Conservation (phyloP, 2,888 invertebrate species). For the Lithosia quadra region DNA sequence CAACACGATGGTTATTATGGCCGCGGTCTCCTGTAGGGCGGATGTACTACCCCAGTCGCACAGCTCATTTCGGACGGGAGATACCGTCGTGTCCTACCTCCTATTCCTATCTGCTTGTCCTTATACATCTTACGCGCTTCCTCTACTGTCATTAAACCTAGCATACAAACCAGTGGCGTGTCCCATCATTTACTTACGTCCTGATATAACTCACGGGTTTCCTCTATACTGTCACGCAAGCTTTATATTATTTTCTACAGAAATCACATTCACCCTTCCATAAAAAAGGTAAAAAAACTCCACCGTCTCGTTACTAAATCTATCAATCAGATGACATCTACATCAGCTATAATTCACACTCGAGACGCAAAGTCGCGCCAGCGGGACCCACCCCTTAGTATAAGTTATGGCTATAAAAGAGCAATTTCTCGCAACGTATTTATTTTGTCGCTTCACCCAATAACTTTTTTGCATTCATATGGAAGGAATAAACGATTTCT, state of each 20-base stretch:
- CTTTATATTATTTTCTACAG: not conserved
- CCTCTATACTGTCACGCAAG: not conserved
- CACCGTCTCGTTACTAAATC: not conserved
- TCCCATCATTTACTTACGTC: too few species aligned
- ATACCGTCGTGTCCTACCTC: too few species aligned
- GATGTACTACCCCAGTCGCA: too few species aligned
- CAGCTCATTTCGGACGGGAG: too few species aligned
- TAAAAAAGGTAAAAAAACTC: not conserved
- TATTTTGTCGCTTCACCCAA: constrained; percentile 23
- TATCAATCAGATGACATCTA: constrained; percentile 6
- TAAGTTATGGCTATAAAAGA: constrained; percentile 35
- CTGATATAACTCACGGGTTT: too few species aligned
- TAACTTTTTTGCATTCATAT: constrained; percentile 22
- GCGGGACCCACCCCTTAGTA: constrained; percentile 9
- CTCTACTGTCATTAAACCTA: too few species aligned
- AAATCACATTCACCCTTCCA: not conserved
- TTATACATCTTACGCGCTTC: too few species aligned
- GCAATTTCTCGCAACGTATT: constrained; percentile 32
- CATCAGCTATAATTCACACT: not conserved
- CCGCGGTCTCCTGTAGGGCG: too few species aligned
- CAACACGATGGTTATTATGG: too few species aligned
- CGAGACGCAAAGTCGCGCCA: constrained; percentile 15
- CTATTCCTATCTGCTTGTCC: too few species aligned
- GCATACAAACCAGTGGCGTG: too few species aligned
- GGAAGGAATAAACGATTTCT: constrained; percentile 12